Evolutionary conservation across 1,140 invertebrate species (phyloP), one percentile per base, ranked within the genome.

Genomic region (Popillia japonica): DNA sequence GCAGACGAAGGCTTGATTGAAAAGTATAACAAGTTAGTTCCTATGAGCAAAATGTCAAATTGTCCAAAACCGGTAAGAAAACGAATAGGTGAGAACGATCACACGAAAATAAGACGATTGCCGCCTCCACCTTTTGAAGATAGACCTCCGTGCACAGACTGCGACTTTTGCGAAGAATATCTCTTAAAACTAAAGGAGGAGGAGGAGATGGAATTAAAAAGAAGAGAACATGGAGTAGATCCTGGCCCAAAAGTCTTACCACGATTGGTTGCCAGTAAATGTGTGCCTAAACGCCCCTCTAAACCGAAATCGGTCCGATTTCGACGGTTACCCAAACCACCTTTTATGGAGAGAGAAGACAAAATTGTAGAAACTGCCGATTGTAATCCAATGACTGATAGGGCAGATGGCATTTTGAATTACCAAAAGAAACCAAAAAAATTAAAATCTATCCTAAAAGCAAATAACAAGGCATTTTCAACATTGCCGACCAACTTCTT

Each of bases 391-490:
- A 3, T 3, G 0, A 4, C 20, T 68, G 20, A 68, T 7, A 68
- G 27, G 27, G 27, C 27, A 27, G 61, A 68, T 22, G 8, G 9
- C 3, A 23, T 68, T 68, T 7, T 8, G 6, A 68, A 23, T 27
- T 68, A 68, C 61, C 61, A 68, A 68, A n/a, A 4, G 9, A 68
- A 27, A 14, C 22, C 22, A 6, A 68, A 68, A 1, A 68, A 68
- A 68, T 22, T 68, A 1, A 68, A 68, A 14, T 17, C 61, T 34
- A 7, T 68, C 11, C 14, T 68, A 22, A 68, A 68, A 20, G 22
- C 17, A 6, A 68, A 68, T 68, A 68, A 68, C 22, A 68, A 34
- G 41, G 41, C 34, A 74, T 42, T 74, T 44, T 41, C 40, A 7
- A 74, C 72, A 14, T 11, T 74, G 14, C 41, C 72, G 2, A 44